These are phyloP conservation scores for Cochlearius cochlearius DNA, from an alignment of 2,113 vertebrate species.

Conservation along the genomic window DNA sequence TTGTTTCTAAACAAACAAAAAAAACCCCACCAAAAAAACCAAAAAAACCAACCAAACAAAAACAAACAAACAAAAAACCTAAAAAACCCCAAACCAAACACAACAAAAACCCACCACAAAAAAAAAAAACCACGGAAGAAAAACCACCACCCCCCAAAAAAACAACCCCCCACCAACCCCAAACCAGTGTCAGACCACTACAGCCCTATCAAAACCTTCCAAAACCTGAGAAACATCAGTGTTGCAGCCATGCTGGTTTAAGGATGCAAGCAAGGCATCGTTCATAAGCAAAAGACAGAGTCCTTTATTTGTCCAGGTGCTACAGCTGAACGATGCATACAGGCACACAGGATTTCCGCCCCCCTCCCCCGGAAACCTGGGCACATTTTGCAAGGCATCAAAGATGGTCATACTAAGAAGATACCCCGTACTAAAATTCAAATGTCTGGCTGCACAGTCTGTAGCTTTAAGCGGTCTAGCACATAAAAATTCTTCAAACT, in stretches of 20 bases:
- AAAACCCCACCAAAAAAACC: too few relatives aligned
- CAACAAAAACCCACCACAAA: not conserved
- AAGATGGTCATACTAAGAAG: not conserved
- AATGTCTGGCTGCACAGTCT: not conserved
- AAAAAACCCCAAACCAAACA: not conserved
- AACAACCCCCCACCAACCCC: not conserved
- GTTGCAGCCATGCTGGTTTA: not conserved
- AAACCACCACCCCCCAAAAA: not conserved
- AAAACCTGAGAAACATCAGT: not conserved
- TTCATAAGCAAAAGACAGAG: not conserved
- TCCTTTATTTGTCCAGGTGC: not conserved
- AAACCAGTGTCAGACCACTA: not conserved
- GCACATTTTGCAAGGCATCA: not conserved
- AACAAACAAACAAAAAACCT: too few relatives aligned
- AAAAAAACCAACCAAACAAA: too few relatives aligned
- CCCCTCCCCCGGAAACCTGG: not conserved
- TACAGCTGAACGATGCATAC: not conserved
- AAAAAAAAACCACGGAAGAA: too few relatives aligned
- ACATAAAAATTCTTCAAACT: not conserved
- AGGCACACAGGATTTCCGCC: not conserved
- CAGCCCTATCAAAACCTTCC: not conserved
- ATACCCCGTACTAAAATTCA: not conserved
- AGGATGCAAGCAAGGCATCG: not conserved
- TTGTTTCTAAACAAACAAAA: not conserved
- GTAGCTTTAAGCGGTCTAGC: not conserved